Percentiles rank a stretch among this genome's conserved stretches.
phyloP scores from a whole-genome alignment of 1,140 invertebrate species.

The Drosophila lacertosa region DNA sequence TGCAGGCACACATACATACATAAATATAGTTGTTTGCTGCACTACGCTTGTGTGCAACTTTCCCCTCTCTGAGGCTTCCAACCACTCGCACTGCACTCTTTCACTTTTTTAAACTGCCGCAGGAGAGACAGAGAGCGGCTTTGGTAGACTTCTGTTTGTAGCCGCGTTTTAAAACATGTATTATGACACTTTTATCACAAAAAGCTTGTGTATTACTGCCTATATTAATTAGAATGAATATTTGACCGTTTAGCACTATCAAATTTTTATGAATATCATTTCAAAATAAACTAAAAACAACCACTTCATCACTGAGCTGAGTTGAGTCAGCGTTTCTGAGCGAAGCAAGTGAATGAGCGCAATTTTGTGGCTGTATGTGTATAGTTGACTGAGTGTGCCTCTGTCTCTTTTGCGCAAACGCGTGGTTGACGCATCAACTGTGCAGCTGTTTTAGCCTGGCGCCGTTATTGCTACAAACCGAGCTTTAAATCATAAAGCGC shows the following conservation, averaged over 20 bases:
- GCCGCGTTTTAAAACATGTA: neutral
- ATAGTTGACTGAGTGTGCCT: constrained; percentile 25
- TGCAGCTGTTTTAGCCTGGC: constrained; percentile 58
- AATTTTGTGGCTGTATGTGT: constrained; percentile 28
- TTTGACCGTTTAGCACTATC: constrained; percentile 4
- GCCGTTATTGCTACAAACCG: constrained; percentile 71
- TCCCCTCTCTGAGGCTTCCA: constrained; percentile 37
- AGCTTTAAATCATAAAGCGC: constrained; percentile 30
- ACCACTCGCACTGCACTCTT: constrained; percentile 28
- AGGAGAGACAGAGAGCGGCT: constrained; percentile 13
- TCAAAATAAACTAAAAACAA: constrained; percentile 34
- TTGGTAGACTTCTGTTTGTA: constrained; percentile 1
- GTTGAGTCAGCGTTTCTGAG: constrained; percentile 47
- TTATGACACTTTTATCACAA: neutral
- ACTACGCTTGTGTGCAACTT: constrained; percentile 15
- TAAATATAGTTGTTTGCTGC: neutral
- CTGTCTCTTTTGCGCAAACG: constrained; percentile 75
- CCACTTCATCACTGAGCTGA: constrained; percentile 8
- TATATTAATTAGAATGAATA: constrained; percentile 7
- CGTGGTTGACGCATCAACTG: constrained; percentile 50
- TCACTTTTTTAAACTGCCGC: constrained; percentile 34
- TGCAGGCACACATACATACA: constrained; percentile 9
- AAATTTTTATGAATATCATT: constrained; percentile 31
- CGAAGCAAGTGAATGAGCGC: constrained; percentile 54
- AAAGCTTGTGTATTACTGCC: neutral